phyloP scores from a whole-genome alignment of 23 tunicate species.

The Aplidium turbinatum region DNA sequence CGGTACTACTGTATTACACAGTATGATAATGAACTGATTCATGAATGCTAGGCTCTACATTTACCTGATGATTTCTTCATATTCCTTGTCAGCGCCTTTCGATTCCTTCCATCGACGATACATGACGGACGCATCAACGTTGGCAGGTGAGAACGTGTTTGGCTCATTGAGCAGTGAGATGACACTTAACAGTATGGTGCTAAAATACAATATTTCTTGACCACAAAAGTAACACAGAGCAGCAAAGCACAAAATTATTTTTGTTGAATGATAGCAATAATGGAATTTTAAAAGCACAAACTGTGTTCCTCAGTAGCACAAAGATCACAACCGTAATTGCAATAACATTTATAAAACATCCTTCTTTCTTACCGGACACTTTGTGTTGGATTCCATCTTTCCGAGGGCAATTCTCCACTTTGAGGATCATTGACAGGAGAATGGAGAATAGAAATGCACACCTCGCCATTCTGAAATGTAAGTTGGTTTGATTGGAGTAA shows the following conservation, averaged over 20 bases:
- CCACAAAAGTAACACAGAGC: too few relatives aligned
- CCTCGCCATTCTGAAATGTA: slow-evolving; percentile 77
- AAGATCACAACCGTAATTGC: too few relatives aligned
- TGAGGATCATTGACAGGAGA: slow-evolving; percentile 98
- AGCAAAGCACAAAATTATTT: too few relatives aligned
- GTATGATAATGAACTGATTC: not conserved
- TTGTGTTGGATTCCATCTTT: slow-evolving; percentile 99
- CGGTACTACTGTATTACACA: not conserved
- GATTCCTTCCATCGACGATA: slow-evolving; percentile 97
- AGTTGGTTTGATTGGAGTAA: not conserved
- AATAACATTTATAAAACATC: too few relatives aligned
- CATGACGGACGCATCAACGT: slow-evolving; percentile 99
- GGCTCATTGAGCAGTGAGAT: slow-evolving; percentile 95
- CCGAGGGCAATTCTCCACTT: slow-evolving; percentile 95
- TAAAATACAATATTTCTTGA: too few relatives aligned
- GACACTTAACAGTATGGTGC: slow-evolving; percentile 90
- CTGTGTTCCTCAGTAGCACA: too few relatives aligned
- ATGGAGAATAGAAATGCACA: slow-evolving; percentile 98
- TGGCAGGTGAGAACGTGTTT: slow-evolving; percentile 95
- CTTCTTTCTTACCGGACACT: slow-evolving; percentile 78
- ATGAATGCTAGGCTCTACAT: too few relatives aligned
- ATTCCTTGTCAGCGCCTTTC: slow-evolving; percentile 84
- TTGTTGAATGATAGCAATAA: too few relatives aligned
- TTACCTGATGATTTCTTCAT: slow-evolving; percentile 83
- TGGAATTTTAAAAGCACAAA: too few relatives aligned